phyloP scores from a whole-genome alignment of 2,888 invertebrate genomes.

The Apamea sordens region DNA sequence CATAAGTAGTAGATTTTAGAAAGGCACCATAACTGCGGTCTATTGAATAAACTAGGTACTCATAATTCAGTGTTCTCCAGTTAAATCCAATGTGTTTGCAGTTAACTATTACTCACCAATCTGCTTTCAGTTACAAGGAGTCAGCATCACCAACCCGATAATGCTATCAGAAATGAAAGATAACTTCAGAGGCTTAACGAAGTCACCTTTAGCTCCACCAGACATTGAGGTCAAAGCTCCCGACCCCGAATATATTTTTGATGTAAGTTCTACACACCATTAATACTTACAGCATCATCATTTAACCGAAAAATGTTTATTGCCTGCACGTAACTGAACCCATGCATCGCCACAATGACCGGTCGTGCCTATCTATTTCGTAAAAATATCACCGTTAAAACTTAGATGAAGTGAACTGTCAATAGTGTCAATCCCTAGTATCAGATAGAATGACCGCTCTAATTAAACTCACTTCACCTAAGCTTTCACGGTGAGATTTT shows the following conservation, averaged over 20 bases:
- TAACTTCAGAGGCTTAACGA: slow-evolving; percentile 77
- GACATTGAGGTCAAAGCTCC: slow-evolving; percentile 79
- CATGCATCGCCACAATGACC: neutral
- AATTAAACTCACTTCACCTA: too few species aligned
- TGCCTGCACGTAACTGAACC: neutral
- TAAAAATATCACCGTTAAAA: too few species aligned
- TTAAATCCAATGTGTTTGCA: neutral
- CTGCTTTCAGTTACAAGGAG: slow-evolving; percentile 78
- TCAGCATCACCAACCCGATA: slow-evolving; percentile 77
- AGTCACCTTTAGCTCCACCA: slow-evolving; percentile 77
- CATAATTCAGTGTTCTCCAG: neutral
- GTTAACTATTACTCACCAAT: neutral
- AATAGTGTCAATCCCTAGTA: too few species aligned
- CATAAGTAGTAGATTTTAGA: neutral
- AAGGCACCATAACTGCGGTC: neutral
- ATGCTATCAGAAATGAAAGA: slow-evolving; percentile 86
- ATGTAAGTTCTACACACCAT: slow-evolving; percentile 74
- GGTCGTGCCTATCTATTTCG: too few species aligned
- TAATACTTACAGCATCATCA: neutral
- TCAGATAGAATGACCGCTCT: too few species aligned
- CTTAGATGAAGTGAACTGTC: too few species aligned
- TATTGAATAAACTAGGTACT: too few species aligned
- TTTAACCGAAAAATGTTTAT: neutral
- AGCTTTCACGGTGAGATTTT: too few species aligned
- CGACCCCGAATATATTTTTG: slow-evolving; percentile 85